Evolutionary conservation across 2,797 vertebrate species (phyloP).

Genomic region (Lophotriccus pileatus): DNA sequence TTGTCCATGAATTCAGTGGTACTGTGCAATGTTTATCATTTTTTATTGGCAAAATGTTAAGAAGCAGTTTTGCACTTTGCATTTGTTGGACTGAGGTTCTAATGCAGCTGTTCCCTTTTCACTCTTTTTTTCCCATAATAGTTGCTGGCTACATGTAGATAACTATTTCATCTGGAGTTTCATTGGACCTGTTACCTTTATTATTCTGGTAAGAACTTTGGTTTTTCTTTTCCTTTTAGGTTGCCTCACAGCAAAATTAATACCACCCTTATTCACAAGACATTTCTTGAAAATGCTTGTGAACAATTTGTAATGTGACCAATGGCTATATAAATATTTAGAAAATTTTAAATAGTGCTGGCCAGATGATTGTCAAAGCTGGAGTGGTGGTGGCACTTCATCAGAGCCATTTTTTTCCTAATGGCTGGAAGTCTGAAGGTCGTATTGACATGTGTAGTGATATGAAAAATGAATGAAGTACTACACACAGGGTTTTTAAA

Average conservation of each 20-base stretch:
- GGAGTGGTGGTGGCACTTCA: not conserved
- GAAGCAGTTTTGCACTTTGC: not conserved
- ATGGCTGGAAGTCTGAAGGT: slow-evolving; percentile 49
- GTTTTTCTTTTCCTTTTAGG: not conserved
- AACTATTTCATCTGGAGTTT: slow-evolving; percentile 99
- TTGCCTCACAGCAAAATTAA: not conserved
- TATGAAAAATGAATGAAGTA: slow-evolving; percentile 31
- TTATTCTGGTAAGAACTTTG: slow-evolving; percentile 91
- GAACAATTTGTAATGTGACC: not conserved
- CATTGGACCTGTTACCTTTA: slow-evolving; percentile 96
- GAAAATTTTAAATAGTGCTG: slow-evolving; percentile 17
- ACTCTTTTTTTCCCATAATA: slow-evolving; percentile 46
- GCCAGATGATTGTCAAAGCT: slow-evolving; percentile 41
- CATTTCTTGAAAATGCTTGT: not conserved
- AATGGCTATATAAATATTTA: not conserved
- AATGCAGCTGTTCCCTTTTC: not conserved
- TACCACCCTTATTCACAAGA: not conserved
- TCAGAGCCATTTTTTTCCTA: slow-evolving; percentile 17
- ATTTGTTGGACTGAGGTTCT: not conserved
- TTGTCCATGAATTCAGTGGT: not conserved
- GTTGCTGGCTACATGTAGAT: slow-evolving; percentile 98
- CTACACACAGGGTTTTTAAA: not conserved
- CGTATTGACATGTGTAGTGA: not conserved
- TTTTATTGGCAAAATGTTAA: not conserved
- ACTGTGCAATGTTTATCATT: not conserved